phyloP scores from a whole-genome alignment of 2,797 vertebrate genomes.

The Fistularia tabacaria region DNA sequence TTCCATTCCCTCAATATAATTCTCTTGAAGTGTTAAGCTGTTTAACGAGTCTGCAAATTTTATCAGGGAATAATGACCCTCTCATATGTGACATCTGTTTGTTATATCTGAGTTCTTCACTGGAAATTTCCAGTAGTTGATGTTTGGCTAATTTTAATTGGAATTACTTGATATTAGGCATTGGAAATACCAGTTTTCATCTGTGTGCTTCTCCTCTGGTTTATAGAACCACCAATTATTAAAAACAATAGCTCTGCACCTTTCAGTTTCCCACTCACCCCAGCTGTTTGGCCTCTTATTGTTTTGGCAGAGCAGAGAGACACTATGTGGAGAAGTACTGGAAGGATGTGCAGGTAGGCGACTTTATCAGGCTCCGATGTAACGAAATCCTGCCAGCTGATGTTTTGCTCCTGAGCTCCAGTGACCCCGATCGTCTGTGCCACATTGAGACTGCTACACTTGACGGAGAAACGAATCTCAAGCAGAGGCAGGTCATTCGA shows the following conservation, averaged over 20 bases:
- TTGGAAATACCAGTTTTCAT: no score
- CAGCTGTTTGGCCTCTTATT: constrained; percentile 7
- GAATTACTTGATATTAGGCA: no score
- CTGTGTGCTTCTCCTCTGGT: constrained; percentile 13
- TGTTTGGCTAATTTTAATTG: no score
- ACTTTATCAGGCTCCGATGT: constrained; percentile 90
- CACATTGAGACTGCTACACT: constrained; percentile 97
- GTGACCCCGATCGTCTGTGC: constrained; percentile 92
- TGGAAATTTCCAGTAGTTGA: no score
- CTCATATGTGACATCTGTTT: no score
- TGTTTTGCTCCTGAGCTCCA: constrained; percentile 89
- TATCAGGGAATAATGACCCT: no score
- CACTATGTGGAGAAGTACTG: constrained; percentile 88
- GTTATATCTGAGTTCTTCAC: no score
- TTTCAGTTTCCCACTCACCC: constrained; percentile 5
- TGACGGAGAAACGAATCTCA: constrained; percentile 97
- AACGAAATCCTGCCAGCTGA: constrained; percentile 96
- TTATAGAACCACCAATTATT: constrained; percentile 22
- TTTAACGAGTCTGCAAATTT: no score
- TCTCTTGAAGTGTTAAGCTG: no score
- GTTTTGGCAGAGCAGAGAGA: constrained; percentile 75
- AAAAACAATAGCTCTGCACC: constrained; percentile 24
- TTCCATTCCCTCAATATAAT: no score
- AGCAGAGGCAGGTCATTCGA: constrained; percentile 91
- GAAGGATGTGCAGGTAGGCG: constrained; percentile 91